Evolutionary conservation across 2,888 invertebrate species (phyloP).

Genomic region (Buathra laborator): DNA sequence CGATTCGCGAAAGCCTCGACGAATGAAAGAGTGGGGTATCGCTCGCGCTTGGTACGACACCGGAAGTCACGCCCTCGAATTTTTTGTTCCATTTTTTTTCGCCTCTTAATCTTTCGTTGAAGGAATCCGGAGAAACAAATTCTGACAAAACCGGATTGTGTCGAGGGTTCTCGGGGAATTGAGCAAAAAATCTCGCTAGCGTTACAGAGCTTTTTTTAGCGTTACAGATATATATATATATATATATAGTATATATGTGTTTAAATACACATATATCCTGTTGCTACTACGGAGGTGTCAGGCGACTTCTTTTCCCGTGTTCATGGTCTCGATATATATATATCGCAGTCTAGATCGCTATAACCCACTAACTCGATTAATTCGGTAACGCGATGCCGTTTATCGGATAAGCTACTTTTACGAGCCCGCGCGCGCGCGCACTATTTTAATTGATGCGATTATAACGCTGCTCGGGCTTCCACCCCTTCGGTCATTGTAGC

Average conservation of each 20-base stretch:
- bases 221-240: background rate
- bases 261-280: background rate
- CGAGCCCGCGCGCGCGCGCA: conserved; percentile 55
- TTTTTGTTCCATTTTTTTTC: background rate
- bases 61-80: background rate
- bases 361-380: conserved; percentile 78
- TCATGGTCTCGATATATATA: background rate
- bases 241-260: background rate
- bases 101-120: background rate
- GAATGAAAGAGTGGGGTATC: background rate
- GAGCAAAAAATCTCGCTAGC: too few relatives aligned
- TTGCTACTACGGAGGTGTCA: background rate
- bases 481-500: conserved; percentile 65
- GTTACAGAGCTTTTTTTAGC: too few relatives aligned
- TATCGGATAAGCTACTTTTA: conserved; percentile 79
- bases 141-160: too few relatives aligned
- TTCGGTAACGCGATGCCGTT: conserved; percentile 77
- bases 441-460: conserved; percentile 82
- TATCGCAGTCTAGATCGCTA: conserved; percentile 51
- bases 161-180: too few relatives aligned
- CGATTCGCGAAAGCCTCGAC: background rate
- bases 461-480: conserved; percentile 78
- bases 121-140: background rate
- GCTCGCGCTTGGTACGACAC: background rate
- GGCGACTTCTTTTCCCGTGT: background rate